Conservation (phyloP, 2,888 invertebrate species). For the Lottia gigantea region DNA sequence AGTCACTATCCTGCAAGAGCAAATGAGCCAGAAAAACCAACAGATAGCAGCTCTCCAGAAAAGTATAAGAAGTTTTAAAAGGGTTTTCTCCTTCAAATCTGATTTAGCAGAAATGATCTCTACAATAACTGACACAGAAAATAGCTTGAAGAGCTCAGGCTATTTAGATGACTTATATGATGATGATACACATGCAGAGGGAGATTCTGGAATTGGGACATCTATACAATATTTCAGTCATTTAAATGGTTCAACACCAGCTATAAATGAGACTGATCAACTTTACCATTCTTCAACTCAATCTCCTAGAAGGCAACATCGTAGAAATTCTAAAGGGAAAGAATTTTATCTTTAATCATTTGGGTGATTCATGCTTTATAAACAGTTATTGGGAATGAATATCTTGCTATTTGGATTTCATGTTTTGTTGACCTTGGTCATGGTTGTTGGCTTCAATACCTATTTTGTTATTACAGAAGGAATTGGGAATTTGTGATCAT, state of each 20-base stretch:
- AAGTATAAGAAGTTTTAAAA: slow-evolving; percentile 23
- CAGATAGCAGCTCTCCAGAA: slow-evolving; percentile 31
- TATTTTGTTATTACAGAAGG: no score
- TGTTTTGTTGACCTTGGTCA: no score
- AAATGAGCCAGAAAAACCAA: slow-evolving; percentile 40
- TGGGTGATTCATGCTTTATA: neutral
- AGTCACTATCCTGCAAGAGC: slow-evolving; percentile 38
- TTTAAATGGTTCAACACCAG: neutral
- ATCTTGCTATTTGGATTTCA: no score
- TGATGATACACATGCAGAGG: neutral
- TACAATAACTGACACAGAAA: slow-evolving; percentile 34
- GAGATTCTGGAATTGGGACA: neutral
- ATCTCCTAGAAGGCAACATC: slow-evolving; percentile 28
- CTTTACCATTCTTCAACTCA: neutral
- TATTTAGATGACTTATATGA: neutral
- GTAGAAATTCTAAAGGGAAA: slow-evolving; percentile 24
- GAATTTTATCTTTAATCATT: slow-evolving; percentile 27
- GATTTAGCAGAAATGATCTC: slow-evolving; percentile 30
- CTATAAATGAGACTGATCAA: neutral
- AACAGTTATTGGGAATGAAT: no score
- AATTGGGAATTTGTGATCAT: no score
- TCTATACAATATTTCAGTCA: neutral
- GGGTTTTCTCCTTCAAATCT: slow-evolving; percentile 30
- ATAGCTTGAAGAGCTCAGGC: slow-evolving; percentile 6
- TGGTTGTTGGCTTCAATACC: no score